Evolutionary conservation across 2,888 invertebrate genomes (phyloP).

Genomic region (Macrosoma leucophasiata): DNA sequence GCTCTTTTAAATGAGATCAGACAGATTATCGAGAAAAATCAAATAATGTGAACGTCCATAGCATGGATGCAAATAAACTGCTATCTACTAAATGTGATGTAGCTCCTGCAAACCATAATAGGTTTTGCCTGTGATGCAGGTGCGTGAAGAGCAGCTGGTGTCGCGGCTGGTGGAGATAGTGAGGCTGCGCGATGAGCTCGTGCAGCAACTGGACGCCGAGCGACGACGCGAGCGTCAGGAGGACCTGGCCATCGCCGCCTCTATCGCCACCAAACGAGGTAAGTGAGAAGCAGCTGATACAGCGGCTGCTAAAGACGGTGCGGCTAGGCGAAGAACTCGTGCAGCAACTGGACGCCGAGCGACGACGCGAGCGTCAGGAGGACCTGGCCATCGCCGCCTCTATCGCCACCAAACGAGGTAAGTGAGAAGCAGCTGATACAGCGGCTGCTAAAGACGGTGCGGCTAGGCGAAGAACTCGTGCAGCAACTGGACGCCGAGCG

Average conservation of each 20-base stretch:
- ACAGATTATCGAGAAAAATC: too few relatives aligned
- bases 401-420: conserved; percentile 79
- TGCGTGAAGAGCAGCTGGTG: conserved; percentile 88
- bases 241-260: conserved; percentile 84
- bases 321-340: conserved; percentile 92
- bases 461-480: too few relatives aligned
- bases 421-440: too few relatives aligned
- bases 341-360: conserved; percentile 91
- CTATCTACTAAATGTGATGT: too few relatives aligned
- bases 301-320: conserved; percentile 80
- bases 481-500: too few relatives aligned
- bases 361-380: conserved; percentile 88
- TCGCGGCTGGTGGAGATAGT: conserved; percentile 80
- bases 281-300: conserved; percentile 84
- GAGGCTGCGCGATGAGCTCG: conserved; percentile 90
- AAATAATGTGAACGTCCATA: too few relatives aligned
- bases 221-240: conserved; percentile 88
- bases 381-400: conserved; percentile 84
- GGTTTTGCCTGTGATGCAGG: conserved; percentile 36
- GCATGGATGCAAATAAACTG: too few relatives aligned
- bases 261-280: conserved; percentile 80
- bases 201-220: conserved; percentile 93
- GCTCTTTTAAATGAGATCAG: too few relatives aligned
- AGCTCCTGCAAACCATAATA: too few relatives aligned
- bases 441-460: too few relatives aligned